Base-by-base conservation (phyloP, 2,888 invertebrate genomes). In the Chrysopilus asiliformis region DNA sequence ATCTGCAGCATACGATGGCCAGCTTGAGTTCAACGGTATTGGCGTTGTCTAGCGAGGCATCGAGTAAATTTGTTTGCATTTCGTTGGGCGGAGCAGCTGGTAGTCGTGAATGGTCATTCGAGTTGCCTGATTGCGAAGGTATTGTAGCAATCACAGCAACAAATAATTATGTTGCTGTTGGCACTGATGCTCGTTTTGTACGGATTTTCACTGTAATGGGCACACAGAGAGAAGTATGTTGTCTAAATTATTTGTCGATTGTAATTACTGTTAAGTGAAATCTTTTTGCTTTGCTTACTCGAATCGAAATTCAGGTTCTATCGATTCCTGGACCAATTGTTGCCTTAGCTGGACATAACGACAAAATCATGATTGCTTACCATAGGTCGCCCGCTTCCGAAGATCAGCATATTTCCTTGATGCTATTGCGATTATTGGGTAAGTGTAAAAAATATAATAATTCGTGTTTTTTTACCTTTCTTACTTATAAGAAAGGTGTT, bases 181-280 rank as follows among this genome's bases (percentile, higher is more conserved):
- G 79, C 2, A 90, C 90, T 1, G 73, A 71, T 47, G 70, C 70
- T 36, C 68, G 86, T 15, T 71, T 79, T 46, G 60, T 97, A 32
- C 66, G 94, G n/a, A 61, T 95, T 4, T 93, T 81, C 60, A 82
- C 84, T 4, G 67, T 83, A 9, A 76, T 80, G 61, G 97, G 97
- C 30, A 78, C 85, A 1, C 95, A 97, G 65, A 71, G 79, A 51
- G 82, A 84, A 53, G 52, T 61, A 3, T 17, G 66, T 67, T 32
- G 6, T 17, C 9, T 20, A 30, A 14, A 27, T 19, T 17, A 31
- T 16, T n/a, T n/a, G n/a, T n/a, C n/a, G n/a, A n/a, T n/a, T n/a
- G n/a, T n/a, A n/a, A n/a, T n/a, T n/a, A n/a, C n/a, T n/a, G n/a
- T n/a, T n/a, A n/a, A n/a, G n/a, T n/a, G 13, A 26, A 7, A 7